Percentiles rank a stretch among this genome's conserved stretches.
Evolutionary conservation across 2,113 vertebrate species (phyloP).

Genomic region (Osmerus eperlanus): DNA sequence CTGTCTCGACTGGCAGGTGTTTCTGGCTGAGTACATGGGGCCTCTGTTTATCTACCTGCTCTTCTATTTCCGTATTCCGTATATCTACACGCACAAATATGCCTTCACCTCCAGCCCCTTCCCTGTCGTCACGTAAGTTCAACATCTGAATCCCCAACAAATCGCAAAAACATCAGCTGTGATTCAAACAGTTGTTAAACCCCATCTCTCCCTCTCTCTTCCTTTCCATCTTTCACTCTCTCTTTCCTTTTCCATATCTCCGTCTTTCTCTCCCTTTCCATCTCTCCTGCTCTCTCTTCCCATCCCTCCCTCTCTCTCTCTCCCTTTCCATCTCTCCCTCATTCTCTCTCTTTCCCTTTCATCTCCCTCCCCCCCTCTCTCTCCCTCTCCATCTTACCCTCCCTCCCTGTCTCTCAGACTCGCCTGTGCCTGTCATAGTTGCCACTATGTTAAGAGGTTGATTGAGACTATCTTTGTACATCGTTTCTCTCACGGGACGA

Average conservation of each 20-base stretch:
- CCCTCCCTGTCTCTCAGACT: slow-evolving; percentile 62
- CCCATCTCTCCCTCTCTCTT: neutral
- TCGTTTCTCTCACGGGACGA: slow-evolving; percentile 79
- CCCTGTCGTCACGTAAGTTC: slow-evolving; percentile 80
- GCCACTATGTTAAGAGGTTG: slow-evolving; percentile 81
- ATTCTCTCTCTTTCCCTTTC: neutral
- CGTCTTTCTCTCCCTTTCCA: neutral
- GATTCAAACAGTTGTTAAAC: slow-evolving; percentile 15
- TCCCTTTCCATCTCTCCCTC: slow-evolving; percentile 9
- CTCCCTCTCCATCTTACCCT: neutral
- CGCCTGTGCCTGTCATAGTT: slow-evolving; percentile 80
- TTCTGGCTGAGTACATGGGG: slow-evolving; percentile 77
- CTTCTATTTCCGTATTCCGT: slow-evolving; percentile 78
- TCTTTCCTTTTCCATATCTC: neutral
- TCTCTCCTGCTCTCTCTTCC: neutral
- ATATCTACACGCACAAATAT: slow-evolving; percentile 73
- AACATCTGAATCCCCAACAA: neutral
- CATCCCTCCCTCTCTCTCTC: slow-evolving; percentile 25
- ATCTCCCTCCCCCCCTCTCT: slow-evolving; percentile 11
- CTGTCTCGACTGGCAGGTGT: slow-evolving; percentile 63
- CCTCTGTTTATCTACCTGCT: slow-evolving; percentile 79
- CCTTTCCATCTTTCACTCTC: neutral
- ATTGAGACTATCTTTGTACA: slow-evolving; percentile 83
- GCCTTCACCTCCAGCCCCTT: slow-evolving; percentile 71
- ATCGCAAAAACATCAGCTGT: slow-evolving; percentile 14